Conservation (phyloP, 1,140 invertebrate species). For the Uloborus diversus region DNA sequence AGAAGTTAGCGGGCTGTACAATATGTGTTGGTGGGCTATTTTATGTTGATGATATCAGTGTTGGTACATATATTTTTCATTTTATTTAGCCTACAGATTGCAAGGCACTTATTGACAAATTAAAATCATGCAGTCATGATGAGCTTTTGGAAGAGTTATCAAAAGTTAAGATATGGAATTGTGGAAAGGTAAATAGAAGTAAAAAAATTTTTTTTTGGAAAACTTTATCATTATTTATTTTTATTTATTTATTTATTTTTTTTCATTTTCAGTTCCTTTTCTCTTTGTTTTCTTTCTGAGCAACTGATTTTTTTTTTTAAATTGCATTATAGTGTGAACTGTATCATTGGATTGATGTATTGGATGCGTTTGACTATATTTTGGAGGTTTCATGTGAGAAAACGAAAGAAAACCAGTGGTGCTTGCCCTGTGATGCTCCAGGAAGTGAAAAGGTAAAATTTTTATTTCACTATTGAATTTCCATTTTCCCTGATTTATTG, state of each 20-base stretch:
- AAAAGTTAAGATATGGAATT: conserved; percentile 85
- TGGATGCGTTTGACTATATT: conserved; percentile 85
- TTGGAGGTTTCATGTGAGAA: conserved; percentile 78
- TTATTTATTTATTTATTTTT: neutral
- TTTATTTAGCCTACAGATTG: conserved; percentile 78
- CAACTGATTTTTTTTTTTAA: neutral
- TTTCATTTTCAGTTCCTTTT: neutral
- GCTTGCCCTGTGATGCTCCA: conserved; percentile 78
- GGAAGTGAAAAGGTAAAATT: conserved; percentile 72
- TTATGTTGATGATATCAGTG: neutral
- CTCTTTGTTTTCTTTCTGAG: conserved; percentile 9
- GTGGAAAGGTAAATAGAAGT: conserved; percentile 73
- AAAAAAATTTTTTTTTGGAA: neutral
- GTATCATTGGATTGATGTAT: conserved; percentile 88
- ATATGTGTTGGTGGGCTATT: neutral
- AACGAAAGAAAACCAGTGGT: conserved; percentile 76
- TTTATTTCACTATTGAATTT: too few relatives aligned
- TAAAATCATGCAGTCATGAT: conserved; percentile 75
- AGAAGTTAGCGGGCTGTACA: too few relatives aligned
- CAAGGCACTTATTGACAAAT: conserved; percentile 79
- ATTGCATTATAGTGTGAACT: conserved; percentile 76
- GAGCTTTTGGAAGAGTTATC: conserved; percentile 77
- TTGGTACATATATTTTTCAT: neutral
- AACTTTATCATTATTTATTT: neutral
- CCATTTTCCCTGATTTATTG: too few relatives aligned